These are phyloP conservation scores for Drosophila nr. medialis DNA, from an alignment of 2,888 invertebrate genomes.

Conservation along the genomic window DNA sequence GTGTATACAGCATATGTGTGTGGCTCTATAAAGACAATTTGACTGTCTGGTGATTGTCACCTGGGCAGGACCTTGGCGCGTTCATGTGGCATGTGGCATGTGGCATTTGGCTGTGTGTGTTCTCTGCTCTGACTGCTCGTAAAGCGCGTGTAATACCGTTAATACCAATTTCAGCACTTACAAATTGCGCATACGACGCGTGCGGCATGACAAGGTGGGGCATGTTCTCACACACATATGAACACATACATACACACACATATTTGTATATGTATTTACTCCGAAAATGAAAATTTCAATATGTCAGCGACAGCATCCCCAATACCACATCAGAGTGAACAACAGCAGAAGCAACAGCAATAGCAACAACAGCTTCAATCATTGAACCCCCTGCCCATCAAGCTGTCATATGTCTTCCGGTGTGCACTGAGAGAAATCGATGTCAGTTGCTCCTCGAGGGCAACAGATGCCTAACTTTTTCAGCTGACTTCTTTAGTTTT, in stretches of 20 bases:
- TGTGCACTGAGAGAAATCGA: constrained; percentile 59
- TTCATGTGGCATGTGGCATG: constrained; percentile 9
- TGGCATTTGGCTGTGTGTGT: constrained; percentile 12
- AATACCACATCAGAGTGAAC: constrained; percentile 8
- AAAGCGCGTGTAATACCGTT: constrained; percentile 75
- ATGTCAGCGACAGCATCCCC: constrained; percentile 65
- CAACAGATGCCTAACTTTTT: constrained; percentile 27
- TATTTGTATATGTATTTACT: constrained; percentile 27
- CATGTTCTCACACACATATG: neutral
- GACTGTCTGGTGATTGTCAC: constrained; percentile 53
- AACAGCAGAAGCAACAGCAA: neutral
- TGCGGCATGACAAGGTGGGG: constrained; percentile 32
- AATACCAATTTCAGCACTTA: constrained; percentile 75
- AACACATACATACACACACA: no score
- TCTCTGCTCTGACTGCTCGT: constrained; percentile 59
- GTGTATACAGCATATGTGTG: neutral
- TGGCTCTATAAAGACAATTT: constrained; percentile 33
- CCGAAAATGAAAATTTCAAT: constrained; percentile 73
- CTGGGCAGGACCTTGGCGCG: constrained; percentile 38
- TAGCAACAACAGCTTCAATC: constrained; percentile 27
- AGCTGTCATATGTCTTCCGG: constrained; percentile 54
- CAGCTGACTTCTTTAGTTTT: constrained; percentile 44
- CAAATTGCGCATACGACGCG: constrained; percentile 77
- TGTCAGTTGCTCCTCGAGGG: constrained; percentile 25
- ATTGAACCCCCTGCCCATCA: constrained; percentile 24